Conservation (phyloP, 1,140 invertebrate species). For the Palaemon carinicauda region DNA sequence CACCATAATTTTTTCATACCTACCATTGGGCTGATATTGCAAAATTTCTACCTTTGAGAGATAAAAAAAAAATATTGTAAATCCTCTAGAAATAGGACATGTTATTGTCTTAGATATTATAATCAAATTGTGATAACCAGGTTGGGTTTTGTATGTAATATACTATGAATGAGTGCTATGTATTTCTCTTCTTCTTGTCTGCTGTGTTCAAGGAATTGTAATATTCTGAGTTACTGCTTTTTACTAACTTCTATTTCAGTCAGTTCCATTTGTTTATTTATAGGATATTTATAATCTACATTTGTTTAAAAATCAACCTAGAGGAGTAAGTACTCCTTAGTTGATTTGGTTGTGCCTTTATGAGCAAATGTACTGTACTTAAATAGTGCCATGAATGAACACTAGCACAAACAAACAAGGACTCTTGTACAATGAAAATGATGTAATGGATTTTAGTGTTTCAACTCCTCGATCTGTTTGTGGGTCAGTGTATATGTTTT, state of each 20-base stretch:
- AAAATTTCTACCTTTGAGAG: too few relatives aligned
- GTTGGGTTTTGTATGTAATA: background rate
- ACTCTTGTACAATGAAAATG: background rate
- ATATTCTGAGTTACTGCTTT: conserved; percentile 28
- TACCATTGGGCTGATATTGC: too few relatives aligned
- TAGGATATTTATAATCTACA: conserved; percentile 48
- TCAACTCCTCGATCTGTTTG: background rate
- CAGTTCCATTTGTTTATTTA: conserved; percentile 39
- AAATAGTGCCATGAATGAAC: conserved; percentile 43
- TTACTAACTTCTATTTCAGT: conserved; percentile 51
- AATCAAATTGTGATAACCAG: too few relatives aligned
- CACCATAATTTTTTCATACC: too few relatives aligned
- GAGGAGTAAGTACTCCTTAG: conserved; percentile 5
- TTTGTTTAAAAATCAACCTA: background rate
- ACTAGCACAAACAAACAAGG: conserved; percentile 26
- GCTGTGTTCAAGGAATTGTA: conserved; percentile 12
- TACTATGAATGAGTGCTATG: conserved; percentile 1
- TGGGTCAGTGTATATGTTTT: background rate
- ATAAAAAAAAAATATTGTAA: too few relatives aligned
- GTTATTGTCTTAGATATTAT: too few relatives aligned
- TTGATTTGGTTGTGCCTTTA: conserved; percentile 48
- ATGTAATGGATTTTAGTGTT: conserved; percentile 7
- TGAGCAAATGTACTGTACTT: conserved; percentile 35
- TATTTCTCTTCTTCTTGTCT: background rate
- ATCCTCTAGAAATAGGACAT: too few relatives aligned